phyloP scores from a whole-genome alignment of 2,113 vertebrate genomes.

The Anarhynchus alexandrinus region DNA sequence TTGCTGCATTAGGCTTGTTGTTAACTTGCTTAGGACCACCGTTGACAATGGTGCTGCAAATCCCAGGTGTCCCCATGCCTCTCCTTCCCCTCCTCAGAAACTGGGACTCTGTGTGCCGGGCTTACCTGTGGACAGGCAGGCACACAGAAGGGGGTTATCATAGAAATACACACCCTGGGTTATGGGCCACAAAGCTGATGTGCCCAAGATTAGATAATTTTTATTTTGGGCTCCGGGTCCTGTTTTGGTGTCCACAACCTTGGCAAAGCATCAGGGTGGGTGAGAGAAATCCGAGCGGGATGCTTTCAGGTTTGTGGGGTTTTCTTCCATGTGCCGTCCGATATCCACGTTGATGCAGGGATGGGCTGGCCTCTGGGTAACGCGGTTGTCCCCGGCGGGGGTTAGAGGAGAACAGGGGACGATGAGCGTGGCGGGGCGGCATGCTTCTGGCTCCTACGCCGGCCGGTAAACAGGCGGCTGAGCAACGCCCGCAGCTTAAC shows the following conservation, averaged over 20 bases:
- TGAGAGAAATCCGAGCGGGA: neutral
- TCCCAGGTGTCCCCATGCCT: neutral
- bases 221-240: neutral
- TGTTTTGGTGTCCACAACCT: neutral
- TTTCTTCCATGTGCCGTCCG: neutral
- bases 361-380: neutral
- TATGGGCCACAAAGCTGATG: neutral
- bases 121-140: neutral
- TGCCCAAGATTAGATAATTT: neutral
- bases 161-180: neutral
- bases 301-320: accelerated
- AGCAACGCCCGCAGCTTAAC: neutral
- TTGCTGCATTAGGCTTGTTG: neutral
- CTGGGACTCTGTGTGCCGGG: accelerated
- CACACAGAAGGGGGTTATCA: neutral
- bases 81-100: neutral
- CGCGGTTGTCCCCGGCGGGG: accelerated
- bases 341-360: neutral
- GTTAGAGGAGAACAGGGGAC: neutral
- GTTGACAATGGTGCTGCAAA: neutral
- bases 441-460: neutral
- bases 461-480: accelerated
- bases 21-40: neutral
- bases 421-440: accelerated
- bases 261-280: neutral